These are phyloP conservation scores for Pseudoips prasinana DNA, from an alignment of 2,888 invertebrate species.

Conservation along the genomic window DNA sequence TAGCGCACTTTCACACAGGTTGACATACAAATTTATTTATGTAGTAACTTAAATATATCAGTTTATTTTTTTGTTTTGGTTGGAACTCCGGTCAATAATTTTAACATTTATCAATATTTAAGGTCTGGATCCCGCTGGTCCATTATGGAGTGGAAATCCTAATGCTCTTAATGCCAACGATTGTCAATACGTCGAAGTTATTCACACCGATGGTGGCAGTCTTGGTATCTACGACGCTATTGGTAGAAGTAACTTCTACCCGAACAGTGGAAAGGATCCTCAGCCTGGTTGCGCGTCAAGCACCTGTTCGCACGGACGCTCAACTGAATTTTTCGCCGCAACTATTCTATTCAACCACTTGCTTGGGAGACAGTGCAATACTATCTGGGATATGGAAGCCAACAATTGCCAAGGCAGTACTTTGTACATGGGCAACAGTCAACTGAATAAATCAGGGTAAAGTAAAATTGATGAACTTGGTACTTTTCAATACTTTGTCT, in stretches of 20 bases:
- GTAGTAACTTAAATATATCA: not conserved
- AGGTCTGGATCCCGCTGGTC: slow-evolving; percentile 56
- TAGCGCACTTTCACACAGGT: not conserved
- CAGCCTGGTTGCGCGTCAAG: slow-evolving; percentile 40
- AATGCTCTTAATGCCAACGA: slow-evolving; percentile 21
- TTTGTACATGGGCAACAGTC: slow-evolving; percentile 3
- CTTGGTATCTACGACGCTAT: slow-evolving; percentile 44
- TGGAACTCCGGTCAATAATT: not conserved
- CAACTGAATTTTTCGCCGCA: slow-evolving; percentile 1
- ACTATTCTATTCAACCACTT: not conserved
- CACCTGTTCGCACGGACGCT: slow-evolving; percentile 10
- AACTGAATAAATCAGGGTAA: too few species aligned
- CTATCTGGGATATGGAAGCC: not conserved
- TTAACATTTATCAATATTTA: not conserved
- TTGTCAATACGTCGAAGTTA: slow-evolving; percentile 38
- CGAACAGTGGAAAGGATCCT: slow-evolving; percentile 40
- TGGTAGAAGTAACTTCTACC: slow-evolving; percentile 46
- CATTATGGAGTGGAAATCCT: slow-evolving; percentile 36
- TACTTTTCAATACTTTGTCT: too few species aligned
- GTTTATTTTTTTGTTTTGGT: not conserved
- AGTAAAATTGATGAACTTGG: too few species aligned
- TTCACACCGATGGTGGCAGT: slow-evolving; percentile 31
- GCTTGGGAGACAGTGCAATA: slow-evolving; percentile 1
- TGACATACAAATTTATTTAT: not conserved
- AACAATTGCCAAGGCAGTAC: not conserved